Conservation (phyloP, 2,113 vertebrate species). For the Neolamprologus sp. region DNA sequence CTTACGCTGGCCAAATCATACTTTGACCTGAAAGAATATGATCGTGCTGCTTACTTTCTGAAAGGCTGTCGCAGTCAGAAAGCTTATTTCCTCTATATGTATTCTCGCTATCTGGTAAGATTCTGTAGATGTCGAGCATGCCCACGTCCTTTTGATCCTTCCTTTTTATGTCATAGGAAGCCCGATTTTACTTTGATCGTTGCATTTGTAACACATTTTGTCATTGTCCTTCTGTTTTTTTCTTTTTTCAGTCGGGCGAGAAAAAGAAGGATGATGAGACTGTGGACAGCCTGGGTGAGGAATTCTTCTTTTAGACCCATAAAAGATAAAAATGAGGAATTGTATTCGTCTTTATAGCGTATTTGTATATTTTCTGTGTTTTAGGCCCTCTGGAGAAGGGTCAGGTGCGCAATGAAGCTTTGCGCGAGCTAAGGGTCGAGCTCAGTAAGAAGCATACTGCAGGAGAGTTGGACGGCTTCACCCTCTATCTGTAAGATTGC, state of each 20-base stretch:
- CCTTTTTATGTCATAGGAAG: not conserved
- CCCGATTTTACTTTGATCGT: not conserved
- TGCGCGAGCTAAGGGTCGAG: slow-evolving; percentile 90
- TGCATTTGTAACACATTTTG: not conserved
- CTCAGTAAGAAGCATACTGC: slow-evolving; percentile 94
- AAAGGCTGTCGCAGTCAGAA: slow-evolving; percentile 93
- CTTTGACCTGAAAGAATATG: slow-evolving; percentile 98
- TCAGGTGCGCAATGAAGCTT: slow-evolving; percentile 94
- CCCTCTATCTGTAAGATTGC: slow-evolving; percentile 86
- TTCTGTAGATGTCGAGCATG: not conserved
- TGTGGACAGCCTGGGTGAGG: slow-evolving; percentile 94
- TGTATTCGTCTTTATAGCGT: not conserved
- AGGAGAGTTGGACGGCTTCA: slow-evolving; percentile 91
- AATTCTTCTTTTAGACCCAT: not conserved
- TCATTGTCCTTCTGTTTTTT: not conserved
- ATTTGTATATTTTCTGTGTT: not conserved
- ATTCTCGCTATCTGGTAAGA: slow-evolving; percentile 96
- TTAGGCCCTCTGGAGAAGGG: slow-evolving; percentile 94
- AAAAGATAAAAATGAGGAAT: not conserved
- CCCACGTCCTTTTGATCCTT: not conserved
- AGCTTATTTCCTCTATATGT: slow-evolving; percentile 98
- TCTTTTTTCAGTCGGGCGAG: slow-evolving; percentile 85
- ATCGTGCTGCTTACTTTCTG: slow-evolving; percentile 92
- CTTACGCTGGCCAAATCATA: slow-evolving; percentile 92
- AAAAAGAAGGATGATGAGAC: slow-evolving; percentile 99